A percentile compares a stretch with the other conserved stretches of the same genome.
phyloP scores from a whole-genome alignment of 2,113 vertebrate genomes.

The Zingel zingel region DNA sequence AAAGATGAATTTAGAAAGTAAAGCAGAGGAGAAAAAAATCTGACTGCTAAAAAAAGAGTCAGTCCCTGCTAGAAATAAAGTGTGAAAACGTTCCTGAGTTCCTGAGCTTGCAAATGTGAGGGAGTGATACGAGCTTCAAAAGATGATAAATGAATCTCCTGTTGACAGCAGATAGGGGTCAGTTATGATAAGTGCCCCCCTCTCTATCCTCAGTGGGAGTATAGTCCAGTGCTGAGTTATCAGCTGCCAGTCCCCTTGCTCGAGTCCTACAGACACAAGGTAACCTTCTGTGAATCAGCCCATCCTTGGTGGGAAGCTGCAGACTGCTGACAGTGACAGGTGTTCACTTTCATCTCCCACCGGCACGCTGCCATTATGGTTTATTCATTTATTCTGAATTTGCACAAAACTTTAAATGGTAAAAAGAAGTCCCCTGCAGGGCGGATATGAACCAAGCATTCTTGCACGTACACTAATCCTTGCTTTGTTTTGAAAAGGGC shows the following conservation, averaged over 20 bases:
- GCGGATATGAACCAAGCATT: slow-evolving; percentile 36
- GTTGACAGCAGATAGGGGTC: slow-evolving; percentile 64
- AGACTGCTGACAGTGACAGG: slow-evolving; percentile 75
- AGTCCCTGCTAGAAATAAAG: neutral
- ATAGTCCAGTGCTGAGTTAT: slow-evolving; percentile 66
- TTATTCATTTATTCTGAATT: slow-evolving; percentile 69
- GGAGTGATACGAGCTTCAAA: slow-evolving; percentile 30
- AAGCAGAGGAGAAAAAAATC: neutral
- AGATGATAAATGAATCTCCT: slow-evolving; percentile 58
- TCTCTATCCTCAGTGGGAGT: slow-evolving; percentile 62
- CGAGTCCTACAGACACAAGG: slow-evolving; percentile 68
- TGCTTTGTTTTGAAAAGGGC: neutral
- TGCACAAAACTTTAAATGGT: slow-evolving; percentile 52
- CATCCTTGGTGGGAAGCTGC: slow-evolving; percentile 37
- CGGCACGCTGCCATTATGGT: slow-evolving; percentile 61
- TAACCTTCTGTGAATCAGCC: slow-evolving; percentile 69
- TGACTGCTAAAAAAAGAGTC: neutral
- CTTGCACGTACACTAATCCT: slow-evolving; percentile 16
- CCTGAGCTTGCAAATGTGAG: neutral
- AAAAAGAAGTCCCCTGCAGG: slow-evolving; percentile 41
- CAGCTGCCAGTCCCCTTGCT: slow-evolving; percentile 50
- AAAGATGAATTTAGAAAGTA: neutral
- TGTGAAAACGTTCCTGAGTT: slow-evolving; percentile 1
- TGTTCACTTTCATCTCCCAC: slow-evolving; percentile 69
- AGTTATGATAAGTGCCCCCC: slow-evolving; percentile 59